A percentile compares a stretch with the other conserved stretches of the same genome.
Conservation (phyloP, 2,888 invertebrate genomes). For the Glyphotaelius pellucidus region DNA sequence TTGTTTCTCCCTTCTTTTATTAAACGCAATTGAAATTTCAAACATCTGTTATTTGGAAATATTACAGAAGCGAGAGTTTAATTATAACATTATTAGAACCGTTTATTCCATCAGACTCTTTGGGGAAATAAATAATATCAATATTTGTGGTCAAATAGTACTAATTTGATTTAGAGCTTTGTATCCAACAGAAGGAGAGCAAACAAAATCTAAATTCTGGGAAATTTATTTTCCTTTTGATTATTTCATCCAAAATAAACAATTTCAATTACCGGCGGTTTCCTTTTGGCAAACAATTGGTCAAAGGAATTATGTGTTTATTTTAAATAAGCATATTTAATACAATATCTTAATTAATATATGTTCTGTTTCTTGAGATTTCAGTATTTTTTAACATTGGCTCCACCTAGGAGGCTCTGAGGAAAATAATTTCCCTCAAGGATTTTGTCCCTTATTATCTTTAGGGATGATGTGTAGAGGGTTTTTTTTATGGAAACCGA, state of each 20-base stretch:
- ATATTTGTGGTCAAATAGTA: background rate
- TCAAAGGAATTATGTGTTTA: background rate
- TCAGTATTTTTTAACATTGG: background rate
- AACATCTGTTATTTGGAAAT: background rate
- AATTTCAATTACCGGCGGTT: background rate
- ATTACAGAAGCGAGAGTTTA: background rate
- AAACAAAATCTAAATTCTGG: background rate
- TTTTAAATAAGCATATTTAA: background rate
- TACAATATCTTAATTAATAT: no score
- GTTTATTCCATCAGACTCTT: background rate
- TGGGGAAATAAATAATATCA: background rate
- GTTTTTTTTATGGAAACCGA: no score
- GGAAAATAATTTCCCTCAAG: no score
- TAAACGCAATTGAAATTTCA: background rate
- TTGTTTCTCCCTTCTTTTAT: background rate
- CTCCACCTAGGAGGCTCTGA: no score
- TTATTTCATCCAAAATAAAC: background rate
- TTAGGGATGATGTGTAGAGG: no score
- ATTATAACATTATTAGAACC: background rate
- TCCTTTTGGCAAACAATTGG: background rate
- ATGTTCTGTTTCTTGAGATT: background rate
- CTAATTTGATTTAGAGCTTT: background rate
- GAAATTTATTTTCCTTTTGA: background rate
- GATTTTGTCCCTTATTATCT: no score
- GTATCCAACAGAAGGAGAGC: background rate